Evolutionary conservation across 1,140 invertebrate genomes (phyloP).

Genomic region (Caerostris extrusa): DNA sequence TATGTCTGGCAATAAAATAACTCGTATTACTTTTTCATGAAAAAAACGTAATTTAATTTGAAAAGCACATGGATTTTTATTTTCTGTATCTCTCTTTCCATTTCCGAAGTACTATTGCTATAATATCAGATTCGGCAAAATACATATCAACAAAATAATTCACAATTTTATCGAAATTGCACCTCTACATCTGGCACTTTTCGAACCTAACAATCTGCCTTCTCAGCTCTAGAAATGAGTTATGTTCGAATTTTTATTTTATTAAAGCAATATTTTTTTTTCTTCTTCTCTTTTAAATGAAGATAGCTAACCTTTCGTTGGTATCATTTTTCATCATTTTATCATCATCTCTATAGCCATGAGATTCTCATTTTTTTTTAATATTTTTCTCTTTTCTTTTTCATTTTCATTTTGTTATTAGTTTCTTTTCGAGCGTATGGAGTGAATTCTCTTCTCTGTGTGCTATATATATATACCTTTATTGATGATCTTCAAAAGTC

Average conservation of each 20-base stretch:
- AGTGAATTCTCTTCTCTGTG: conserved; percentile 12
- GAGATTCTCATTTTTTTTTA: neutral
- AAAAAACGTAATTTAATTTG: too few relatives aligned
- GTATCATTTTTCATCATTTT: conserved; percentile 72
- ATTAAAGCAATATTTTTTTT: neutral
- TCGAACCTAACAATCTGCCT: neutral
- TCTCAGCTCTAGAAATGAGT: neutral
- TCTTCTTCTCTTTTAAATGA: conserved; percentile 21
- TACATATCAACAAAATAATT: neutral
- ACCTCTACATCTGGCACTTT: neutral
- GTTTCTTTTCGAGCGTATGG: neutral
- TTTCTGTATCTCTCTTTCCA: neutral
- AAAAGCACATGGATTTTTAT: neutral
- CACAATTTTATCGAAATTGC: neutral
- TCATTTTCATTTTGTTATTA: conserved; percentile 16
- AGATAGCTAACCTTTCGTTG: conserved; percentile 55
- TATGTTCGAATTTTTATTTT: neutral
- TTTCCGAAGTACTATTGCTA: neutral
- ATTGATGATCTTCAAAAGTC: conserved; percentile 47
- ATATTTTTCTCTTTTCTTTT: too few relatives aligned
- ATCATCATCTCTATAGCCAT: conserved; percentile 52
- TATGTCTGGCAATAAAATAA: too few relatives aligned
- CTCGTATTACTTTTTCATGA: too few relatives aligned
- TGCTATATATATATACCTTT: conserved; percentile 33
- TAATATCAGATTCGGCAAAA: neutral